phyloP scores from a whole-genome alignment of 2,797 vertebrate species.

The Spizella passerina region DNA sequence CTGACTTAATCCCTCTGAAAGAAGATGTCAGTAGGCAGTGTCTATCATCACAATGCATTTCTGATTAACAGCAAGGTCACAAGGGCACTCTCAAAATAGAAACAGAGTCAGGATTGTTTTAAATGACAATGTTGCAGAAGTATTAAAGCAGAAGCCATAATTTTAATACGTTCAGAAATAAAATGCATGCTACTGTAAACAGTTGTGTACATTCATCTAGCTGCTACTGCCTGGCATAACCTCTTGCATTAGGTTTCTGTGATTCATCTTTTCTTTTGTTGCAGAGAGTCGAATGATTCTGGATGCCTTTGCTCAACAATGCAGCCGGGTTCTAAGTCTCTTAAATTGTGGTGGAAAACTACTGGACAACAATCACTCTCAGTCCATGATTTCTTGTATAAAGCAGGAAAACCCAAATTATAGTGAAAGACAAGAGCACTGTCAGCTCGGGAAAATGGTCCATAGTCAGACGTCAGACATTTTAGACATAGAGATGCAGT shows the following conservation, averaged over 20 bases:
- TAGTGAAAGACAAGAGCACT: constrained; percentile 79
- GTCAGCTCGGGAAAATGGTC: constrained; percentile 81
- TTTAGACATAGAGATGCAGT: constrained; percentile 85
- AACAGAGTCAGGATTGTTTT: constrained; percentile 63
- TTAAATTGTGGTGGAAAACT: constrained; percentile 93
- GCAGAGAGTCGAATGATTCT: constrained; percentile 95
- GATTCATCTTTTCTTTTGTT: constrained; percentile 60
- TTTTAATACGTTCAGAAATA: constrained; percentile 38
- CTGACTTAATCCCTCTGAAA: constrained; percentile 8
- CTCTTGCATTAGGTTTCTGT: constrained; percentile 38
- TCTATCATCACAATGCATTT: constrained; percentile 44
- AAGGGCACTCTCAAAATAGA: constrained; percentile 73
- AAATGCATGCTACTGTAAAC: constrained; percentile 19
- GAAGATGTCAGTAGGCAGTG: background rate
- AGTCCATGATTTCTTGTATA: constrained; percentile 85
- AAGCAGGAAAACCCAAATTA: constrained; percentile 88
- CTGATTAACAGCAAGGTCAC: constrained; percentile 74
- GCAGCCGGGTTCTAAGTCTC: constrained; percentile 95
- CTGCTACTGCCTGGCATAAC: constrained; percentile 11
- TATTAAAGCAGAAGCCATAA: constrained; percentile 31
- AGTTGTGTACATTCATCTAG: background rate
- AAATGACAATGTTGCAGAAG: constrained; percentile 36
- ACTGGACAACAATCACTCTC: constrained; percentile 84
- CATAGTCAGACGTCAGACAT: constrained; percentile 81
- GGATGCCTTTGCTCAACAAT: constrained; percentile 98